Base-by-base conservation (phyloP, 2,888 invertebrate genomes). In the Drosophila paramelanica region DNA sequence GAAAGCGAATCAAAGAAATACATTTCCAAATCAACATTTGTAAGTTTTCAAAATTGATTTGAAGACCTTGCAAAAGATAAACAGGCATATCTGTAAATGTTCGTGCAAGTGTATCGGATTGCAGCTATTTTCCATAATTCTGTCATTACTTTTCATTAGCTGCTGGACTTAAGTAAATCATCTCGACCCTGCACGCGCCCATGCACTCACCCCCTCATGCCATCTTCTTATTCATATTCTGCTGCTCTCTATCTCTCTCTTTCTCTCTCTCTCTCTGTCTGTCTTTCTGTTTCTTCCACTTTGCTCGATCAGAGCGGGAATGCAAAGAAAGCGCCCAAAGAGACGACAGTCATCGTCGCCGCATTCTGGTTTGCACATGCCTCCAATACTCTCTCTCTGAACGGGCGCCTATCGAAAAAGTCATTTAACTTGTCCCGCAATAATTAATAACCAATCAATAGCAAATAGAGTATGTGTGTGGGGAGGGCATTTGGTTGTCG, bases 71-170 rank as follows among this genome's bases (percentile, higher is more conserved):
- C 2, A 7, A 7, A 27, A 27, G 7, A 27, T 6, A 27, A 27
- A 7, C 7, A 27, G 27, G 7, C 2, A 27, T 7, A 27, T 7
- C 1, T 27, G 6, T 27, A 27, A 27, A 27, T 31, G 10, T 31
- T 31, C 0, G 10, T 31, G 8, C 10, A 3, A 31, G 10, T 31
- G 31, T 31, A 33, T 42, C 8, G 25, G 46, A 46, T 39, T 41
- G 43, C 33, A 10, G n/a, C 23, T 60, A 33, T 36, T 81, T 84
- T 78, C 74, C 82, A 82, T 82, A 64, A 78, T 73, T 74, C 57
- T 73, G 67, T 74, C 74, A 67, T 86, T 84, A 87, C 51, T 71
- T 71, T 81, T 53, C 75, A 71, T 80, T 72, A 77, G 66, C 55
- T 59, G 13, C 62, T 66, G 47, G 43, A 56, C 51, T 53, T 65